Percentiles rank a stretch among this genome's conserved stretches.
phyloP scores from a whole-genome alignment of 1,140 invertebrate species.

The Asobara japonica region DNA sequence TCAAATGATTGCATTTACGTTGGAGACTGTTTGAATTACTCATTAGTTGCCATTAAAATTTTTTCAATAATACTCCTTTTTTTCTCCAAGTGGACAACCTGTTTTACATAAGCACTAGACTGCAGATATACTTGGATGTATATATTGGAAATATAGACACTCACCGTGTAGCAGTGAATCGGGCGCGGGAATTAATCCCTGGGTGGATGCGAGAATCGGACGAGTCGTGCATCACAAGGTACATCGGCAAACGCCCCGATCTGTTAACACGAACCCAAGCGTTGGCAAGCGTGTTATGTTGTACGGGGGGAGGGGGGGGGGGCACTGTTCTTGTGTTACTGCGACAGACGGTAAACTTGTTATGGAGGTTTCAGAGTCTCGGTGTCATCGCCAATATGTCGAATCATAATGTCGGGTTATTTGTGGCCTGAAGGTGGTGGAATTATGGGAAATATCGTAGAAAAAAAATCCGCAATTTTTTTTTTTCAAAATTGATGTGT shows the following conservation, averaged over 20 bases:
- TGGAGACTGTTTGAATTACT: neutral
- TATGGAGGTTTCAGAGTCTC: neutral
- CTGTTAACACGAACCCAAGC: constrained; percentile 47
- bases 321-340: constrained; percentile 39
- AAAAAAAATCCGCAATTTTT: neutral
- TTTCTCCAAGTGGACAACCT: neutral
- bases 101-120: neutral
- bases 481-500: too few relatives aligned
- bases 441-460: constrained; percentile 7
- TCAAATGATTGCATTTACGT: neutral
- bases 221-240: constrained; percentile 48
- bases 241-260: constrained; percentile 48
- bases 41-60: neutral
- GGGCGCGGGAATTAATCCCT: constrained; percentile 46
- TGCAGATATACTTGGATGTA: neutral
- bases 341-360: neutral
- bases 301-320: too few relatives aligned
- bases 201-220: constrained; percentile 49
- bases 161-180: constrained; percentile 26
- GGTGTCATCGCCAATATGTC: neutral
- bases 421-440: neutral
- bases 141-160: neutral
- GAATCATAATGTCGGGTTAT: too few relatives aligned
- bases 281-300: constrained; percentile 47
- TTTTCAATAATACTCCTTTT: neutral